These are phyloP conservation scores for Nothocercus julius DNA, from an alignment of 2,113 vertebrate species.

Conservation along the genomic window DNA sequence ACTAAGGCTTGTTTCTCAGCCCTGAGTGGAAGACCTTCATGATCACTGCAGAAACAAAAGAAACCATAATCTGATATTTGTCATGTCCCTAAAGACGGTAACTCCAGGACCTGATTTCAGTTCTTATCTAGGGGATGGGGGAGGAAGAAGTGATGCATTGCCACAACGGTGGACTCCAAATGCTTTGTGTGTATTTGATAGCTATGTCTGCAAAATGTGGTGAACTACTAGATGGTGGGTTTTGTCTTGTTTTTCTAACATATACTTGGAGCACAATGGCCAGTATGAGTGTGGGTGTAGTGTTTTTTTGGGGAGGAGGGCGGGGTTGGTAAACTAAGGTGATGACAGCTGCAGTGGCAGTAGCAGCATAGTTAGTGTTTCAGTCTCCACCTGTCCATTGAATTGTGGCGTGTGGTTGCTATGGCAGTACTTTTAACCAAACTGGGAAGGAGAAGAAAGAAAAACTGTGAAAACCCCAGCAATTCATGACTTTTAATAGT, in stretches of 20 bases:
- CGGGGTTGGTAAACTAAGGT: neutral
- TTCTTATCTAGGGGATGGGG: neutral
- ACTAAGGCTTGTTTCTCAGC: neutral
- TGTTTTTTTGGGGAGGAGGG: neutral
- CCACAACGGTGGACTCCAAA: neutral
- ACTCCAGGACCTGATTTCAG: neutral
- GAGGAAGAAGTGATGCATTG: neutral
- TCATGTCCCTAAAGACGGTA: neutral
- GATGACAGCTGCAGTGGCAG: slow-evolving; percentile 5
- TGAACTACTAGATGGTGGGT: neutral
- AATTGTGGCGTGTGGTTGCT: neutral
- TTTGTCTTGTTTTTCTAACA: neutral
- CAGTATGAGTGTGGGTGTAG: neutral
- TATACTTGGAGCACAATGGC: neutral
- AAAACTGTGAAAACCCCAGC: neutral
- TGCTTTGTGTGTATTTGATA: neutral
- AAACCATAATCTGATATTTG: neutral
- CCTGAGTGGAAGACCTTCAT: neutral
- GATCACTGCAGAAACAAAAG: neutral
- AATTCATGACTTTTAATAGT: neutral
- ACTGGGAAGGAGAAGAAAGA: neutral
- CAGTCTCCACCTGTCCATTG: neutral
- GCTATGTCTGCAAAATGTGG: neutral
- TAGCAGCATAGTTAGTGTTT: neutral
- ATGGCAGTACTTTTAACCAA: neutral